These are phyloP conservation scores for Podotricha telesiphe DNA, from an alignment of 2,888 invertebrate genomes.

Conservation along the genomic window DNA sequence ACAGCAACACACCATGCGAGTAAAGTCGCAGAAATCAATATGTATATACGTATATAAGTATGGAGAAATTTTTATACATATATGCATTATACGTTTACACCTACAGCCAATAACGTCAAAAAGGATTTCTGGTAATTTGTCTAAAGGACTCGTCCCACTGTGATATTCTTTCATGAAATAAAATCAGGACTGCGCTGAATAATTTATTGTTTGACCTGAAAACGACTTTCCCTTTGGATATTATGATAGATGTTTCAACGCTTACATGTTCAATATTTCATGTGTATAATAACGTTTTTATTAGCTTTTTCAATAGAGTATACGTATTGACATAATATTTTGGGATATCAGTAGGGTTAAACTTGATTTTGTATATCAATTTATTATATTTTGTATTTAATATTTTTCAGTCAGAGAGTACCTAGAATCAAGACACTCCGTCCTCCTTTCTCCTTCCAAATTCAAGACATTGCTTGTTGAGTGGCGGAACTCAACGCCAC, in stretches of 20 bases:
- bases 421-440: too few relatives aligned
- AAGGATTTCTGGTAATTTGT: slow-evolving; percentile 31
- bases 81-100: slow-evolving; percentile 5
- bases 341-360: background rate
- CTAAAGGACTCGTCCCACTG: slow-evolving; percentile 31
- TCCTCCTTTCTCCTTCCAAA: too few relatives aligned
- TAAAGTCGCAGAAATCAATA: too few relatives aligned
- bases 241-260: slow-evolving; percentile 25
- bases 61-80: too few relatives aligned
- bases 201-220: slow-evolving; percentile 36
- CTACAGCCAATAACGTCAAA: slow-evolving; percentile 13
- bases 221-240: slow-evolving; percentile 23
- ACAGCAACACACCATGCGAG: too few relatives aligned
- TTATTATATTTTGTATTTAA: too few relatives aligned
- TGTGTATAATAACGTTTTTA: slow-evolving; percentile 14
- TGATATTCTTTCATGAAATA: slow-evolving; percentile 37
- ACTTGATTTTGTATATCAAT: too few relatives aligned
- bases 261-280: slow-evolving; percentile 22
- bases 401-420: too few relatives aligned
- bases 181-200: slow-evolving; percentile 31
- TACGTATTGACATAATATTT: background rate
- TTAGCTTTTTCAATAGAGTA: slow-evolving; percentile 19
- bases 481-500: too few relatives aligned
- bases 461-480: too few relatives aligned
- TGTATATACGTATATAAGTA: too few relatives aligned